Percentiles rank a stretch among this genome's conserved stretches.
These are phyloP conservation scores for Heliconius hermathena DNA, from an alignment of 1,140 invertebrate species.

Conservation along the genomic window DNA sequence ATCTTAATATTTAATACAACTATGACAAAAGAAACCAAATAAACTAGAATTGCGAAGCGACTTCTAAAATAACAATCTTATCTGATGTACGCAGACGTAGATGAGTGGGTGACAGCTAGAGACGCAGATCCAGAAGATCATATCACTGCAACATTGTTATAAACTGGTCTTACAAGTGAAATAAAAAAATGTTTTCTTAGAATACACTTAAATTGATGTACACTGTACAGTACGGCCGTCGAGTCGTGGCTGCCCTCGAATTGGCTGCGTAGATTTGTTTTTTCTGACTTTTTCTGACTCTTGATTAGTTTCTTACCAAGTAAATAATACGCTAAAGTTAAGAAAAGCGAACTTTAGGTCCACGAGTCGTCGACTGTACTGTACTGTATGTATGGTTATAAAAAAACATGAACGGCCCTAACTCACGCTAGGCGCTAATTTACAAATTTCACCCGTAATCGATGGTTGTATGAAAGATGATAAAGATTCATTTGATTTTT, in stretches of 20 bases:
- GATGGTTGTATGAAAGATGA: constrained; percentile 29
- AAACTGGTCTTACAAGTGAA: constrained; percentile 5
- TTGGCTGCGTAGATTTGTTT: background rate
- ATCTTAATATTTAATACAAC: background rate
- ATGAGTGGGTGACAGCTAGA: constrained; percentile 7
- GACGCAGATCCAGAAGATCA: constrained; percentile 7
- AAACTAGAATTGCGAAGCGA: background rate
- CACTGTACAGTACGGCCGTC: background rate
- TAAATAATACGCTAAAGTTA: too few relatives aligned
- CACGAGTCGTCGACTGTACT: too few relatives aligned
- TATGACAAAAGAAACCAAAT: background rate
- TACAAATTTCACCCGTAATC: constrained; percentile 59
- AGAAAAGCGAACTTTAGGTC: too few relatives aligned
- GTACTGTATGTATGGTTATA: background rate
- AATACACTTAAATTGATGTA: background rate
- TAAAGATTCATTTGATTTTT: constrained; percentile 47
- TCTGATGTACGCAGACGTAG: constrained; percentile 7
- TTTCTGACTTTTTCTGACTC: too few relatives aligned
- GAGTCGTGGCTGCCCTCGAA: background rate
- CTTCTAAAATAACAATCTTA: constrained; percentile 11
- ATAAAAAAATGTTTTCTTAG: background rate
- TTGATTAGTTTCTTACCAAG: too few relatives aligned
- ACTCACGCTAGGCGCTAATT: constrained; percentile 56
- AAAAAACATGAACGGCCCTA: constrained; percentile 37
- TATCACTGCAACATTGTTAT: constrained; percentile 1